These are phyloP conservation scores for Amblyopsis rosae DNA, from an alignment of 2,113 vertebrate genomes.

Conservation along the genomic window DNA sequence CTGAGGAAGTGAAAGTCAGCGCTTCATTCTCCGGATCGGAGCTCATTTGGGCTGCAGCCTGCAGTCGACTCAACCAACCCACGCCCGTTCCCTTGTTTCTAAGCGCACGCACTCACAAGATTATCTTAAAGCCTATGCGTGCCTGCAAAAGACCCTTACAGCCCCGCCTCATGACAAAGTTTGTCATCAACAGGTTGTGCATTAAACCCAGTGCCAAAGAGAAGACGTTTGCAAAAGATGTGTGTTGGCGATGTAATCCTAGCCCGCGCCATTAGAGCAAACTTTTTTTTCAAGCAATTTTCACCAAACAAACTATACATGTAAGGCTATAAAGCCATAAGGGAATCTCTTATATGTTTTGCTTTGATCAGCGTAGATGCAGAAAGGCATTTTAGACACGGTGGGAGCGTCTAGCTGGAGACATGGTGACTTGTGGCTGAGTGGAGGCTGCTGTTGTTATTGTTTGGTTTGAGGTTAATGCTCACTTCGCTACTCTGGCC, in stretches of 20 bases:
- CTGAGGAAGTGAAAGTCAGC: conserved; percentile 48
- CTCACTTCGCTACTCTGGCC: conserved; percentile 27
- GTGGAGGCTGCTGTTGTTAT: conserved; percentile 47
- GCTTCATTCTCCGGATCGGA: conserved; percentile 35
- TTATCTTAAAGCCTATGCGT: too few relatives aligned
- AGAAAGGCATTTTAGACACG: conserved; percentile 24
- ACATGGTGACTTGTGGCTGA: conserved; percentile 29
- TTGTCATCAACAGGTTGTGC: too few relatives aligned
- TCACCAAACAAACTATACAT: neutral
- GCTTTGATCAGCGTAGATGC: conserved; percentile 55
- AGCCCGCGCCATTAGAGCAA: too few relatives aligned
- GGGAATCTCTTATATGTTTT: conserved; percentile 9
- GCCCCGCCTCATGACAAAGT: too few relatives aligned
- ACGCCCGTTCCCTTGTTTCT: conserved; percentile 38
- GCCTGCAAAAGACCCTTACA: too few relatives aligned
- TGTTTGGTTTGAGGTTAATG: conserved; percentile 52
- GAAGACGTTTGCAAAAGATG: too few relatives aligned
- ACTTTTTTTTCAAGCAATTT: neutral
- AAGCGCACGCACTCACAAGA: conserved; percentile 13
- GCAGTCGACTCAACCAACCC: conserved; percentile 11
- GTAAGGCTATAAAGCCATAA: neutral
- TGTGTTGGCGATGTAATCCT: too few relatives aligned
- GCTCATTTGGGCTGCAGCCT: conserved; percentile 1
- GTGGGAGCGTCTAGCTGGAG: conserved; percentile 45
- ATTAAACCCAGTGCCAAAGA: too few relatives aligned